Evolutionary conservation across 2,797 vertebrate species (phyloP).

Genomic region (Antennarius maculatus): DNA sequence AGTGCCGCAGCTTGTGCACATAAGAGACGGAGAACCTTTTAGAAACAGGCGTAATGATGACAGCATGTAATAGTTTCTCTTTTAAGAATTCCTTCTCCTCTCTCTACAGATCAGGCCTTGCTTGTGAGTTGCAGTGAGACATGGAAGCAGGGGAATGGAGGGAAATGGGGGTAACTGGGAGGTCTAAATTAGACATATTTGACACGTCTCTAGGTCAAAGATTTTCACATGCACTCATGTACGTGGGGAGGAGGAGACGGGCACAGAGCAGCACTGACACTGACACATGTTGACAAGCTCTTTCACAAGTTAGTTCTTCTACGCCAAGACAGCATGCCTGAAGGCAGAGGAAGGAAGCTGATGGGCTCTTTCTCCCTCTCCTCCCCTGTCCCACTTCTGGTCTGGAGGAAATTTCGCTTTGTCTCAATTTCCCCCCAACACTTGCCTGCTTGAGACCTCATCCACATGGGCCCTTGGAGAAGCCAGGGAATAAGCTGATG

Average conservation of each 20-base stretch:
- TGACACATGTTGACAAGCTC: conserved; percentile 66
- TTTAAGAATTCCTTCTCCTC: conserved; percentile 39
- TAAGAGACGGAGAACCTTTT: conserved; percentile 58
- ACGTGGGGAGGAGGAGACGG: conserved; percentile 33
- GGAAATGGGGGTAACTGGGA: conserved; percentile 30
- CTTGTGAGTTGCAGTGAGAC: conserved; percentile 59
- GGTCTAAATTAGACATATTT: conserved; percentile 62
- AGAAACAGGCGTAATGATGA: conserved; percentile 53
- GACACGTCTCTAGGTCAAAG: conserved; percentile 55
- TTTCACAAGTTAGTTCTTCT: conserved; percentile 39
- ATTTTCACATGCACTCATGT: conserved; percentile 63
- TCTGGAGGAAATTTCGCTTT: conserved; percentile 77
- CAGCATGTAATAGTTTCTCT: conserved; percentile 45
- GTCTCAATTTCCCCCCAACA: conserved; percentile 66
- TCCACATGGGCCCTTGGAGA: conserved; percentile 50
- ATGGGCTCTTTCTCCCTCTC: conserved; percentile 16
- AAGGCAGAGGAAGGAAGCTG: conserved; percentile 31
- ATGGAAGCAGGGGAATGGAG: conserved; percentile 8
- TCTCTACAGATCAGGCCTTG: conserved; percentile 49
- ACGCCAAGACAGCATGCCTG: conserved; percentile 43
- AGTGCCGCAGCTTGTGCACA: conserved; percentile 52
- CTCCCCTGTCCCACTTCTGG: conserved; percentile 42
- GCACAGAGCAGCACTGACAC: conserved; percentile 38
- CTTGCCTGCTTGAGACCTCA: conserved; percentile 53
- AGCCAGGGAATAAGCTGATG: conserved; percentile 54